Evolutionary conservation across 2,888 invertebrate species (phyloP), one percentile per base, ranked within the genome.

Genomic region (Tuta absoluta): DNA sequence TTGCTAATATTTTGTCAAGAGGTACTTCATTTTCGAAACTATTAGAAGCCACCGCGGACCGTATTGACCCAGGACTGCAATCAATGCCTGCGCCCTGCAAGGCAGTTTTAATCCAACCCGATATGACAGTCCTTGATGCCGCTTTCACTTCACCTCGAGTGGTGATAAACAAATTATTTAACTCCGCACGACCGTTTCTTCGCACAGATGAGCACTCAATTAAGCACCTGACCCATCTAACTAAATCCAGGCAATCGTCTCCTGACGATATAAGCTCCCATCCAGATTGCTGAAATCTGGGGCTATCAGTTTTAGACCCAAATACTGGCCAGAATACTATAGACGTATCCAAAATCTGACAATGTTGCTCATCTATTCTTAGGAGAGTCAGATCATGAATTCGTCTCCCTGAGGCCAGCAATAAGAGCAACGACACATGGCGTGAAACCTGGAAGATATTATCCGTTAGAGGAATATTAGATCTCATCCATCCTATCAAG

Each of bases 81-180:
- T n/a, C n/a, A n/a, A n/a, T n/a, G n/a, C n/a, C n/a, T n/a, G n/a
- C n/a, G n/a, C n/a, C n/a, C n/a, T n/a, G n/a, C n/a, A n/a, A n/a
- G n/a, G n/a, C n/a, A 12, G 56, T 33, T 14, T 63, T 63, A 10
- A 63, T 23, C 62, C 62, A 63, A 8, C 62, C 62, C 4, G 62
- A 53, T 23, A 63, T 53, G 7, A 63, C 62, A 12, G 53, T 38
- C 38, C 62, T 49, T 8, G 65, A 58, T 8, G 65, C 65, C 8
- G 62, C 57, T 38, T 65, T 62, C 4, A 65, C 65, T 21, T 57
- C 21, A 5, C 65, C 65, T 24, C 65, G 14, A 7, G 66, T 63
- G 14, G 63, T 63, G 12, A 66, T 66, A 37, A 66, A 66, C 12
- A 66, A 28, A 38, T 19, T 61, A 23, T 7, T 1, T n/a, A 66